These are phyloP conservation scores for Pterostichus niger DNA, from an alignment of 2,888 invertebrate genomes.

Conservation along the genomic window DNA sequence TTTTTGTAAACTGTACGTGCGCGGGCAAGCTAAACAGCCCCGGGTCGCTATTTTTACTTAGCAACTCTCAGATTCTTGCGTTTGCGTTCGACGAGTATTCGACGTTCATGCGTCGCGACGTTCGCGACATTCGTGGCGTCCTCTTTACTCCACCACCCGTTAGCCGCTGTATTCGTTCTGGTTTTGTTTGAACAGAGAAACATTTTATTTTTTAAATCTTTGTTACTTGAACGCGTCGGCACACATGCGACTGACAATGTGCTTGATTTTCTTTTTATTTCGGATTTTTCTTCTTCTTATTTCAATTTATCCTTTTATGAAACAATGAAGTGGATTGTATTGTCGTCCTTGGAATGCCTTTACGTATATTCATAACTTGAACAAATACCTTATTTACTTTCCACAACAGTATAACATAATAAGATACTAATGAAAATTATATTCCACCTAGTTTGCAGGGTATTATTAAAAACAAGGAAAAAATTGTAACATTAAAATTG, in stretches of 20 bases:
- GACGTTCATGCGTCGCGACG: background rate
- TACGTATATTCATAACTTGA: slow-evolving; percentile 22
- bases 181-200: slow-evolving; percentile 53
- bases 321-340: slow-evolving; percentile 43
- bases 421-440: background rate
- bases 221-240: slow-evolving; percentile 54
- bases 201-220: slow-evolving; percentile 59
- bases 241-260: slow-evolving; percentile 53
- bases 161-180: slow-evolving; percentile 20
- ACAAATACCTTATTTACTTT: slow-evolving; percentile 22
- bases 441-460: background rate
- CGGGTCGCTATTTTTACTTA: slow-evolving; percentile 46
- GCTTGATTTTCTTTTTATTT: slow-evolving; percentile 53
- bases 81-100: slow-evolving; percentile 3
- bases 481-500: slow-evolving; percentile 38
- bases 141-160: background rate
- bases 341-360: background rate
- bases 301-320: slow-evolving; percentile 45
- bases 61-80: slow-evolving; percentile 31
- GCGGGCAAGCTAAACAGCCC: slow-evolving; percentile 52
- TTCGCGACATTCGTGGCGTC: background rate
- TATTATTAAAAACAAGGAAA: slow-evolving; percentile 29
- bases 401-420: background rate
- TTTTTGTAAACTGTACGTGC: slow-evolving; percentile 62
- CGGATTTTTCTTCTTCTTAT: slow-evolving; percentile 30